These are phyloP conservation scores for Tolypeutes matacus DNA, from an alignment of 2,797 vertebrate species.

Conservation along the genomic window DNA sequence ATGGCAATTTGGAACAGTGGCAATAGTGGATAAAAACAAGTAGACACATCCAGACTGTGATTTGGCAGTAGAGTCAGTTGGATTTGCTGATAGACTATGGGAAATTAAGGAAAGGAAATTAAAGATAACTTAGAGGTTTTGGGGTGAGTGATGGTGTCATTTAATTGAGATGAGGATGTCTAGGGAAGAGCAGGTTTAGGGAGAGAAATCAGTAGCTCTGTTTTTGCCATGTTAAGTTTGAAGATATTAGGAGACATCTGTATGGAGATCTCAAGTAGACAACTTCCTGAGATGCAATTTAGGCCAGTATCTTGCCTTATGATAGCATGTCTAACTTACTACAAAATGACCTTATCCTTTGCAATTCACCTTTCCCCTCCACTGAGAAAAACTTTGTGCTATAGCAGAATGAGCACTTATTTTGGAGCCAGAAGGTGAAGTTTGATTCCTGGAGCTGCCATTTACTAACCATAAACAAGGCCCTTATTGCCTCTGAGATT, in stretches of 20 bases:
- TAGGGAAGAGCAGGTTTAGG: neutral
- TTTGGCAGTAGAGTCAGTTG: neutral
- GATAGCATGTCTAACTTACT: neutral
- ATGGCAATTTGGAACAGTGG: neutral
- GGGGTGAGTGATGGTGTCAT: neutral
- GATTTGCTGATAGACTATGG: neutral
- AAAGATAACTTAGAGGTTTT: no score
- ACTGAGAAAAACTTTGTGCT: neutral
- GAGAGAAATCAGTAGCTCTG: neutral
- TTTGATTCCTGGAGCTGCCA: neutral
- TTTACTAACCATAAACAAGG: neutral
- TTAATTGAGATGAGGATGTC: neutral
- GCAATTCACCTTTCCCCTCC: neutral
- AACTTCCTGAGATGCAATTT: neutral
- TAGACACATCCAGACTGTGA: neutral
- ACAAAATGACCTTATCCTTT: neutral
- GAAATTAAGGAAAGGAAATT: neutral
- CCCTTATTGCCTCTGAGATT: neutral
- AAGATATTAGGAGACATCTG: neutral
- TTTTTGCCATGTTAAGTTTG: neutral
- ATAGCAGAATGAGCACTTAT: neutral
- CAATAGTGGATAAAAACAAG: neutral
- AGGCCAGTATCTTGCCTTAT: neutral
- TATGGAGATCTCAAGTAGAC: neutral
- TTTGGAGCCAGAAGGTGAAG: neutral